phyloP scores from a whole-genome alignment of 2,888 invertebrate species.

The Drosophila fungiperda region DNA sequence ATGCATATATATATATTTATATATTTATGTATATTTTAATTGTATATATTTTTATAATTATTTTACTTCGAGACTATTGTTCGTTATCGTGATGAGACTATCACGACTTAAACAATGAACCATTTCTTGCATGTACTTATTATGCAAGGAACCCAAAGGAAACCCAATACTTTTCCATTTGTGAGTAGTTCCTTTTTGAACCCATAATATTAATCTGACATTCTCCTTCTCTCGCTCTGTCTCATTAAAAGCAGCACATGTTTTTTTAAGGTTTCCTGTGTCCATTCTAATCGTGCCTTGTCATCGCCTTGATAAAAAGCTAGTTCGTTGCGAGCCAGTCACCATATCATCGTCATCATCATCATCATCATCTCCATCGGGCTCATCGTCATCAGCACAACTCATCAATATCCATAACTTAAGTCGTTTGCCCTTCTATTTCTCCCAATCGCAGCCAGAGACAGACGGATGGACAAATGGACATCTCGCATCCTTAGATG shows the following conservation, averaged over 20 bases:
- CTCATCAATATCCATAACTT: conserved; percentile 69
- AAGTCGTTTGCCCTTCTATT: conserved; percentile 49
- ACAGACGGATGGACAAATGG: background rate
- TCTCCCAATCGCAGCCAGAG: background rate
- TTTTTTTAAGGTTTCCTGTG: conserved; percentile 47
- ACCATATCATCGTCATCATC: conserved; percentile 39
- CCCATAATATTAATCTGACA: conserved; percentile 21
- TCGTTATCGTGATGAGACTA: background rate
- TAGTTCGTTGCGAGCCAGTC: conserved; percentile 19
- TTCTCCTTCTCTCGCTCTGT: conserved; percentile 20
- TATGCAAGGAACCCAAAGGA: conserved; percentile 8
- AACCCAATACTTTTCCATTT: conserved; percentile 20
- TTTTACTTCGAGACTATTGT: background rate
- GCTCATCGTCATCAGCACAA: conserved; percentile 2
- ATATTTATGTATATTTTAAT: background rate
- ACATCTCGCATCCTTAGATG: conserved; percentile 46
- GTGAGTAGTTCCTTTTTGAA: conserved; percentile 5
- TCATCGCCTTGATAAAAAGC: conserved; percentile 65
- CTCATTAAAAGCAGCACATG: conserved; percentile 52
- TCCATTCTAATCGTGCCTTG: conserved; percentile 64
- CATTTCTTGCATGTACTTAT: background rate
- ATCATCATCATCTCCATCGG: conserved; percentile 3
- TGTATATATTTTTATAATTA: background rate
- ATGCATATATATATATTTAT: background rate
- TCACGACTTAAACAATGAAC: background rate